A percentile compares a stretch with the other conserved stretches of the same genome.
Conservation (phyloP, 2,797 vertebrate species). For the Clarias pachynema region DNA sequence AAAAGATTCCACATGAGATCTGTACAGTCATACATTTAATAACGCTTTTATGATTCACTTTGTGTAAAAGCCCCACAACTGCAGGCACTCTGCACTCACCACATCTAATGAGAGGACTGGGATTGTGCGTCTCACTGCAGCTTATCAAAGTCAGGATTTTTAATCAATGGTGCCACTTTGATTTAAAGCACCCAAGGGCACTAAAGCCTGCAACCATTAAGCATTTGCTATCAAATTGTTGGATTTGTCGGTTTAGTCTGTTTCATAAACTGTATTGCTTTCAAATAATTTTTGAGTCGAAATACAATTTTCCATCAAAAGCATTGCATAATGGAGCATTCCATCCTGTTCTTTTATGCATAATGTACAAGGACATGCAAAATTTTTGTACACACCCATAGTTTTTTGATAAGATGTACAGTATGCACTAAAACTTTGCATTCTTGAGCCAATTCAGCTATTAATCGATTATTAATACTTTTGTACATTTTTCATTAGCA, state of each 20-base stretch:
- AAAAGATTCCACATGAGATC: not conserved
- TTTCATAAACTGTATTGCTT: not conserved
- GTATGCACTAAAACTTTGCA: too few relatives aligned
- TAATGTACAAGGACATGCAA: not conserved
- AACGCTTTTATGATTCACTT: not conserved
- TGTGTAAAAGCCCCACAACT: not conserved
- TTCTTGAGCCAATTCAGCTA: too few relatives aligned
- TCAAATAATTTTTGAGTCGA: not conserved
- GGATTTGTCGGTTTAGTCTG: not conserved
- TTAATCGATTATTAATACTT: too few relatives aligned
- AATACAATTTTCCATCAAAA: not conserved
- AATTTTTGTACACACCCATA: too few relatives aligned
- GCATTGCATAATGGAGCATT: not conserved
- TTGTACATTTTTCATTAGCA: too few relatives aligned
- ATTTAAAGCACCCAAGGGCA: not conserved
- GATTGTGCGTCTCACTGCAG: not conserved
- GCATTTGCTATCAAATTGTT: not conserved
- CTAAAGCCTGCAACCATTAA: not conserved
- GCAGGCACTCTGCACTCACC: not conserved
- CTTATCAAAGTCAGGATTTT: not conserved
- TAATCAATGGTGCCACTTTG: constrained; percentile 6
- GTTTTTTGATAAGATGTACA: too few relatives aligned
- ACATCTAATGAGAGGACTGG: not conserved
- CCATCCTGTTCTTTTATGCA: not conserved
- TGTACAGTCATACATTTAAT: not conserved